phyloP scores from a whole-genome alignment of 2,888 invertebrate genomes.

The Apodemia hepburni region DNA sequence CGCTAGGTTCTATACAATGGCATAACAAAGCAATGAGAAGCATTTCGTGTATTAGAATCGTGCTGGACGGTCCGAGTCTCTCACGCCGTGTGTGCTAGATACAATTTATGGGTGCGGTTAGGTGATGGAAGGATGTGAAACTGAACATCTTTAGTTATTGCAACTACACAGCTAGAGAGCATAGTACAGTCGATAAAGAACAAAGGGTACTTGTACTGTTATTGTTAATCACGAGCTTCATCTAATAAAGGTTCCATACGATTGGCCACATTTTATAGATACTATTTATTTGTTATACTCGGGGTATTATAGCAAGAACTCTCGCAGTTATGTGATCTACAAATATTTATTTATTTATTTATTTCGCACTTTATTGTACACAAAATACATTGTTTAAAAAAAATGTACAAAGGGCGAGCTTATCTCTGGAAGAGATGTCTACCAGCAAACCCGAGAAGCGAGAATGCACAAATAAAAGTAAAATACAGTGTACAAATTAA shows the following conservation, averaged over 20 bases:
- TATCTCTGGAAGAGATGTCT: too few relatives aligned
- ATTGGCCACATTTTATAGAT: not conserved
- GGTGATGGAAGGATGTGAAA: constrained; percentile 26
- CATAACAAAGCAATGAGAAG: constrained; percentile 46
- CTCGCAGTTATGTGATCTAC: too few relatives aligned
- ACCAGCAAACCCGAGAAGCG: too few relatives aligned
- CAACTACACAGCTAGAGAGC: constrained; percentile 5
- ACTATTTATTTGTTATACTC: too few relatives aligned
- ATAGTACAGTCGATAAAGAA: constrained; percentile 2
- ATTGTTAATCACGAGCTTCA: not conserved
- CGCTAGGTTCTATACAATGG: constrained; percentile 42
- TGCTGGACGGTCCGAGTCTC: constrained; percentile 58
- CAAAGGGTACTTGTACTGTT: constrained; percentile 1
- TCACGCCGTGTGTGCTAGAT: constrained; percentile 42
- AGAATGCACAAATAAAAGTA: too few relatives aligned
- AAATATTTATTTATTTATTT: too few relatives aligned
- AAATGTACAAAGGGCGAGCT: too few relatives aligned
- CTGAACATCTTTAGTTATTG: constrained; percentile 16
- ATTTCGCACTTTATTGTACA: too few relatives aligned
- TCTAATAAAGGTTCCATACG: not conserved
- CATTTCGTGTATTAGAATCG: constrained; percentile 44
- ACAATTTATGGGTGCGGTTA: constrained; percentile 24
- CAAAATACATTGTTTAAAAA: too few relatives aligned
- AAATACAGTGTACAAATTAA: too few relatives aligned
- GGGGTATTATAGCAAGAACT: too few relatives aligned